Evolutionary conservation across 1,140 invertebrate species (phyloP), one percentile per base, ranked within the genome.

Genomic region (Polyergus mexicanus): DNA sequence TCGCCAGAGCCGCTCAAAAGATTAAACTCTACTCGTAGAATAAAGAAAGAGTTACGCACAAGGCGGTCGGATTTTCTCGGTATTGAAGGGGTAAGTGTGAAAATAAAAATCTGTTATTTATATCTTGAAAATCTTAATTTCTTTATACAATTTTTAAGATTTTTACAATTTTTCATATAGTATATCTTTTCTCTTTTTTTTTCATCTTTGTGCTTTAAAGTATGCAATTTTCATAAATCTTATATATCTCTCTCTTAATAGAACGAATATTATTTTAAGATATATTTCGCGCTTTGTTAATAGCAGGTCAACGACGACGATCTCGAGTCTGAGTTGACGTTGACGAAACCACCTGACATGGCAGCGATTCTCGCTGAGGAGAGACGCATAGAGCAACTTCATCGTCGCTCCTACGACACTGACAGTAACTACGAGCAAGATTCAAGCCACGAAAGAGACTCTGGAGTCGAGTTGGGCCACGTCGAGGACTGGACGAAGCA

Each of bases 1-100:
- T 92, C 93, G 0, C 89, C 94, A 28, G 94, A 95, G 72, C 96
- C 97, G 65, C 95, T 97, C 69, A 97, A 97, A 90, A 96, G 97
- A 80, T 96, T 97, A 66, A 98, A 98, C 90, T 98, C 98, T 1
- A 98, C 98, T 1, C 97, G 97, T 77, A 96, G 98, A 76, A 98
- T 98, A 74, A 98, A 98, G 91, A 98, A 98, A 92, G 98, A 98
- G 92, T 95, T 98, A 35, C 96, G 97, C 11, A 97, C 97, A 89
- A 97, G 98, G 89, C 96, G 98, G 10, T 98, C 98, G 28, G 98
- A 98, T 93, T 98, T 98, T 92, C 95, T 98, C 22, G 98, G 98
- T 47, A 97, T 98, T 86, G 97, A 98, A 91, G 97, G 97, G 80
- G 95, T 95, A 92, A 91, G 92, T 63, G 10, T 38, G 16, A 83